Conservation (phyloP, 2,888 invertebrate species). For the Ichneumon xanthorius region DNA sequence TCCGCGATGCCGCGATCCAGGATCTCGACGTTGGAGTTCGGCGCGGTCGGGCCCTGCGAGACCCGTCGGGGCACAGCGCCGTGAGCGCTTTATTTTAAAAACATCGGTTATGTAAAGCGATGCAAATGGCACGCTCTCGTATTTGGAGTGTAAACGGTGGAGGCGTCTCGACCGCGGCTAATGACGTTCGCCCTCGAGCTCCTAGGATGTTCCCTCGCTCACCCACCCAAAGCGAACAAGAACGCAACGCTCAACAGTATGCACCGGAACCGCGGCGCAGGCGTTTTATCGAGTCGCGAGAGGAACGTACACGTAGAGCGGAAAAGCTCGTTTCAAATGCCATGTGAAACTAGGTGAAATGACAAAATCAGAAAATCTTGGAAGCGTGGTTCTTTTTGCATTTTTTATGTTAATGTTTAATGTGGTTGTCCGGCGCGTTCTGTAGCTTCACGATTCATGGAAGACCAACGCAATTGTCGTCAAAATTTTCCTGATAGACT, state of each 20-base stretch:
- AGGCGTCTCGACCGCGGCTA: constrained; percentile 73
- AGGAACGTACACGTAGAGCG: neutral
- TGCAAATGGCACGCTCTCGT: constrained; percentile 76
- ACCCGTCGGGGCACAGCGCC: neutral
- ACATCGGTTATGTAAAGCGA: constrained; percentile 76
- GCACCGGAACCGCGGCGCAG: constrained; percentile 26
- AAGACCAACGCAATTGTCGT: neutral
- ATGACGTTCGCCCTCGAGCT: constrained; percentile 74
- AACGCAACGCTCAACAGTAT: constrained; percentile 33
- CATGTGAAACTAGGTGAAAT: constrained; percentile 25
- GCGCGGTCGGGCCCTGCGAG: constrained; percentile 7
- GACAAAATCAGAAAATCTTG: constrained; percentile 1
- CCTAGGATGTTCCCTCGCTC: constrained; percentile 63
- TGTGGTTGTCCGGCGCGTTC: neutral
- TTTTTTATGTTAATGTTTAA: neutral
- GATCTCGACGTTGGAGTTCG: constrained; percentile 50
- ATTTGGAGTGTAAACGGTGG: constrained; percentile 76
- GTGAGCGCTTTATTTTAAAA: constrained; percentile 73
- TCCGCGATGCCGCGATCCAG: constrained; percentile 54
- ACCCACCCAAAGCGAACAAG: constrained; percentile 39
- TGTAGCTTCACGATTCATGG: neutral
- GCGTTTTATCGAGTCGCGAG: constrained; percentile 51
- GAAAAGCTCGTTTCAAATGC: constrained; percentile 32
- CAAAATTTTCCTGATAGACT: too few relatives aligned
- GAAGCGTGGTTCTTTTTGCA: neutral